Percentiles rank a stretch among this genome's conserved stretches.
These are phyloP conservation scores for Thalpophila matura DNA, from an alignment of 2,888 invertebrate species.

Conservation along the genomic window DNA sequence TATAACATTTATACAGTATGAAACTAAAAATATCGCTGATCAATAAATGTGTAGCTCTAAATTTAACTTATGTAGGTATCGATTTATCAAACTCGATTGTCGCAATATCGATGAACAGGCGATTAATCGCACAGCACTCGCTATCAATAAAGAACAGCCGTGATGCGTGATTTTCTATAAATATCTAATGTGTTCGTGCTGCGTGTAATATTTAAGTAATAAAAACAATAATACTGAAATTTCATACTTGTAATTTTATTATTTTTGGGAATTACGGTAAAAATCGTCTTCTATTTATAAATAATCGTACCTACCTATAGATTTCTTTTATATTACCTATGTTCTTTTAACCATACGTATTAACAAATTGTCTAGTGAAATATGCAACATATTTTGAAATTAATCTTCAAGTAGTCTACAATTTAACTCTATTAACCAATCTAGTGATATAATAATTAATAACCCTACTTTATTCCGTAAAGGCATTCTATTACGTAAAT, in stretches of 20 bases:
- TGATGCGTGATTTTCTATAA: conserved; percentile 37
- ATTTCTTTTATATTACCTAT: too few relatives aligned
- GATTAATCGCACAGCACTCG: conserved; percentile 29
- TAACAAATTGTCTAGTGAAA: background rate
- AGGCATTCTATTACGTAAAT: conserved; percentile 49
- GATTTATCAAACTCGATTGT: conserved; percentile 17
- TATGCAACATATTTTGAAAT: background rate
- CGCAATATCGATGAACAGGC: conserved; percentile 20
- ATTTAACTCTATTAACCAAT: conserved; percentile 25
- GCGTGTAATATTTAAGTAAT: background rate
- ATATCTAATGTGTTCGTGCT: conserved; percentile 5
- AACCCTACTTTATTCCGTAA: conserved; percentile 20
- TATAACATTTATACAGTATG: background rate
- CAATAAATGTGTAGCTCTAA: background rate
- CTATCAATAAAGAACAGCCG: conserved; percentile 6
- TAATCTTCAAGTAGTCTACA: background rate
- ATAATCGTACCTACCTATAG: too few relatives aligned
- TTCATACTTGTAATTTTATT: too few relatives aligned
- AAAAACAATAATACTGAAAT: background rate
- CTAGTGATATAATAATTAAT: conserved; percentile 28
- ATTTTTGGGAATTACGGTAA: too few relatives aligned
- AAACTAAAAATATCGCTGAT: background rate
- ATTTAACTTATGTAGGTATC: conserved; percentile 14
- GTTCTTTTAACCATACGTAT: background rate
- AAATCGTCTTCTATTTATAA: too few relatives aligned